Base-by-base conservation (phyloP, 2,888 invertebrate species). In the Pocota personata region DNA sequence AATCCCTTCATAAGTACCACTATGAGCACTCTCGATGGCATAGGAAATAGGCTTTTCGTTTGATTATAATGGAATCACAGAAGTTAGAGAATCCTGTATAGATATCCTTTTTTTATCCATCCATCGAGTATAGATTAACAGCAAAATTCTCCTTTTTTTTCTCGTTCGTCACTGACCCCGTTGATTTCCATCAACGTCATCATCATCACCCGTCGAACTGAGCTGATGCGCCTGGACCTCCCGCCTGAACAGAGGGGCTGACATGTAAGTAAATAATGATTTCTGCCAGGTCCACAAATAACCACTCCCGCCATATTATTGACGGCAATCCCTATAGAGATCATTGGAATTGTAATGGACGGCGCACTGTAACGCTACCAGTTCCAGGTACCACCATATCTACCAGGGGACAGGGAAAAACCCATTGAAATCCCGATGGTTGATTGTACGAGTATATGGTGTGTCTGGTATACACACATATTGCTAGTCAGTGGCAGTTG, bases 391-490 rank as follows among this genome's bases (percentile, higher is more conserved):
- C 58, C 10, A 21, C 55, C 21, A 48, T 21, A 4, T 7, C 12
- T 30, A 24, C 8, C 27, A 14, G 30, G 27, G 12, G 14, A 12
- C 27, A 50, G 19, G n/a, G 30, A 66, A 40, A 73, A 78, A 60
- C 30, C 48, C 50, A 67, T 55, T 64, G 64, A 24, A 72, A 71
- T 71, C 57, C 71, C 24, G 62, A 77, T 76, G 75, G 80, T 84
- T 80, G 80, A 84, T 84, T 84, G 82, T 82, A 72, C 77, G 67
- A 80, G 82, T n/a, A n/a, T n/a, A n/a, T n/a, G n/a, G n/a, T n/a
- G 66, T 52, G 55, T 76, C 78, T 43, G 40, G 52, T 58, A 55
- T 71, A 72, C 64, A 55, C 57, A 71, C 62, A 71, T 62, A 66
- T 66, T 66, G 66, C 72, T 55, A 71, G 73, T 79, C 69, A 78